Conservation (phyloP, 1,140 invertebrate genomes). For the Pachypsylla venusta region DNA sequence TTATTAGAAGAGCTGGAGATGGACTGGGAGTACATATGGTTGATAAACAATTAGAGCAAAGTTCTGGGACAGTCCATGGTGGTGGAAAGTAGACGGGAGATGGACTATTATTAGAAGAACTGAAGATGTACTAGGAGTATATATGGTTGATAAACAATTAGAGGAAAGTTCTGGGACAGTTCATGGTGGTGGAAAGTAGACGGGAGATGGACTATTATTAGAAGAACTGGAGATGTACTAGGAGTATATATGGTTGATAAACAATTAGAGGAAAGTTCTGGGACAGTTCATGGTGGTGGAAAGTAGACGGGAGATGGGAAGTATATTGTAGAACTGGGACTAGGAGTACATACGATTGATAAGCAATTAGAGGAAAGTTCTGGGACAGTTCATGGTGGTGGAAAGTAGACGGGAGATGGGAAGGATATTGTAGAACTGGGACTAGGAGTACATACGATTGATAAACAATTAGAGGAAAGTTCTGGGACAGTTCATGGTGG, state of each 20-base stretch:
- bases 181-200: not conserved
- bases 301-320: constrained; percentile 31
- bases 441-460: constrained; percentile 9
- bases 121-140: constrained; percentile 1
- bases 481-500: not conserved
- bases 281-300: not conserved
- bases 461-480: constrained; percentile 8
- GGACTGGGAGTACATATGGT: constrained; percentile 9
- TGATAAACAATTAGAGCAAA: constrained; percentile 10
- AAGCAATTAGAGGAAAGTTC: not conserved
- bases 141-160: constrained; percentile 14
- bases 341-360: constrained; percentile 13
- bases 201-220: constrained; percentile 50
- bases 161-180: not conserved
- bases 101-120: constrained; percentile 47
- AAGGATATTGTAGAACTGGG: constrained; percentile 43
- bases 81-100: not conserved
- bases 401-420: too few relatives aligned
- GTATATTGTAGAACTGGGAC: constrained; percentile 41
- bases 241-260: constrained; percentile 13
- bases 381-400: not conserved
- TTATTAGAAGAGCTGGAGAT: constrained; percentile 39
- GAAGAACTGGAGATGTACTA: constrained; percentile 31
- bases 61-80: not conserved
- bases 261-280: not conserved